Evolutionary conservation across 2,888 invertebrate species (phyloP).

Genomic region (Eupithecia pulchellata): DNA sequence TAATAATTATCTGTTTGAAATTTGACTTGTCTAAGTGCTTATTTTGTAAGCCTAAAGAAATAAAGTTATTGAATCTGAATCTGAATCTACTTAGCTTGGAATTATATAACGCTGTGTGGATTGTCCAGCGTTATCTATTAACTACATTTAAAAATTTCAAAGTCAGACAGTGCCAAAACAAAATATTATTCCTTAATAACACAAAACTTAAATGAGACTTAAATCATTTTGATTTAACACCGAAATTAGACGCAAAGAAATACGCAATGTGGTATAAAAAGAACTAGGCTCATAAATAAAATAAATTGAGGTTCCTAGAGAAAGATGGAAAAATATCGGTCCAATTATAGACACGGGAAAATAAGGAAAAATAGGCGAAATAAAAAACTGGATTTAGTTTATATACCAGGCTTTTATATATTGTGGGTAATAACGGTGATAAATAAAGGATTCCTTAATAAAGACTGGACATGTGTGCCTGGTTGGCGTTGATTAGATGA

Average conservation of each 20-base stretch:
- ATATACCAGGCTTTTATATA: neutral
- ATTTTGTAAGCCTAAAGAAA: too few species aligned
- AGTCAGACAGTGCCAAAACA: neutral
- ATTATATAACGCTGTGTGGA: too few species aligned
- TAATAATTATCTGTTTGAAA: too few species aligned
- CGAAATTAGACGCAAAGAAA: neutral
- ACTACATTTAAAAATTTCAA: too few species aligned
- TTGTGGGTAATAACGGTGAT: neutral
- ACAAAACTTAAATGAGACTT: neutral
- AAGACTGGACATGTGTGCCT: neutral
- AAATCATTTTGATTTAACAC: neutral
- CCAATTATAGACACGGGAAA: conserved; percentile 16
- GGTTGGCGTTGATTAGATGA: neutral
- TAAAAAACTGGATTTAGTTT: conserved; percentile 8
- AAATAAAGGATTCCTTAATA: conserved; percentile 7
- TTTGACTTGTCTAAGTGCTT: too few species aligned
- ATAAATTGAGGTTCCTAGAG: conserved; percentile 6
- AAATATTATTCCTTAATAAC: neutral
- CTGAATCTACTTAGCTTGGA: too few species aligned
- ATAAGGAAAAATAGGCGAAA: neutral
- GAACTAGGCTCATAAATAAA: conserved; percentile 11
- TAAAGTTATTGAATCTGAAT: too few species aligned
- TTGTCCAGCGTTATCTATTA: too few species aligned
- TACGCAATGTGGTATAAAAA: neutral
- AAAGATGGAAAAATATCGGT: conserved; percentile 13